These are phyloP conservation scores for Hystrix brachyura DNA, from an alignment of 2,113 vertebrate genomes.

Conservation along the genomic window DNA sequence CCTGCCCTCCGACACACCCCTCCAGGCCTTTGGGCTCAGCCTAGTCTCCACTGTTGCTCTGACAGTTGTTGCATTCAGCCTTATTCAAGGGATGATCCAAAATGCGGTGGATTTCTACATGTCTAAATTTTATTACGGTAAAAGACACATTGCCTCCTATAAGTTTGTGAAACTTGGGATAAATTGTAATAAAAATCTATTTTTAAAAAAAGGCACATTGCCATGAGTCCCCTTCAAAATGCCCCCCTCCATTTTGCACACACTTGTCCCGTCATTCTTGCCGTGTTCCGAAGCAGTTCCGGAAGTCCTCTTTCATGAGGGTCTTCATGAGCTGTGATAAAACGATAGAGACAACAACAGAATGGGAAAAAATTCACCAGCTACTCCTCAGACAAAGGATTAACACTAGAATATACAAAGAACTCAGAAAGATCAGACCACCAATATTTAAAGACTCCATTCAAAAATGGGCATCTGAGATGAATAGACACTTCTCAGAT, in stretches of 20 bases:
- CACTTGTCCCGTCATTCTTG: background rate
- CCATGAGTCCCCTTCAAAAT: background rate
- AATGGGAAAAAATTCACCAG: background rate
- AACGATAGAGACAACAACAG: background rate
- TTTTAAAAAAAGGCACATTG: background rate
- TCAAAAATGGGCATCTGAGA: background rate
- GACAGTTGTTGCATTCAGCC: background rate
- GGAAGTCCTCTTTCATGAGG: background rate
- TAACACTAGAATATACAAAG: background rate
- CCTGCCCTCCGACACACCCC: background rate
- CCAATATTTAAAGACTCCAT: background rate
- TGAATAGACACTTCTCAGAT: too few relatives aligned
- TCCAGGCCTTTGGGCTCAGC: background rate
- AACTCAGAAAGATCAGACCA: background rate
- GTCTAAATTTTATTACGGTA: background rate
- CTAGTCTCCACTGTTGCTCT: rapidly evolving
- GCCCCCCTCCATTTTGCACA: background rate
- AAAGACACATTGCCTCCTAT: background rate
- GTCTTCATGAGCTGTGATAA: background rate
- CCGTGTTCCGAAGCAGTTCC: background rate
- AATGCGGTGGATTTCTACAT: background rate
- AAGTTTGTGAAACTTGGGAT: too few relatives aligned
- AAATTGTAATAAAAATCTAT: too few relatives aligned
- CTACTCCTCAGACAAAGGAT: background rate
- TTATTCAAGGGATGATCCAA: background rate